Conservation (phyloP, 2,888 invertebrate species). For the Cephus spinipes region DNA sequence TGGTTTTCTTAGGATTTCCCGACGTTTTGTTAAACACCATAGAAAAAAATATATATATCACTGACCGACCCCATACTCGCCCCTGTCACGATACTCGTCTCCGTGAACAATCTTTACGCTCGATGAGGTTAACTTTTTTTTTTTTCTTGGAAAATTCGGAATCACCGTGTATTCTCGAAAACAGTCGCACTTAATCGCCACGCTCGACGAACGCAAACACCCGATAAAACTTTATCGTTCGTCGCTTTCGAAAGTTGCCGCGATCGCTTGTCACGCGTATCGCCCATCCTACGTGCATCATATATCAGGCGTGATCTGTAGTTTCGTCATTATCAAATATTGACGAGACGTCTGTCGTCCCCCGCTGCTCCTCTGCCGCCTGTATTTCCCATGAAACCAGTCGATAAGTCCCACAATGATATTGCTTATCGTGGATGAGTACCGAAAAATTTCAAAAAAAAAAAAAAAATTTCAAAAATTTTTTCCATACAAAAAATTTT, state of each 20-base stretch:
- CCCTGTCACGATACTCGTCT: background rate
- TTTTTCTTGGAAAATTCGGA: background rate
- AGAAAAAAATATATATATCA: background rate
- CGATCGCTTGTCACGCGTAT: background rate
- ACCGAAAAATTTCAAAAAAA: accelerated
- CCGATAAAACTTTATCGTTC: constrained; percentile 49
- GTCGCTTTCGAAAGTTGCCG: constrained; percentile 39
- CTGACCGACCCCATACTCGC: background rate
- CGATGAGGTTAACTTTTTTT: background rate
- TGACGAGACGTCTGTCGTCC: constrained; percentile 42
- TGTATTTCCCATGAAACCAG: background rate
- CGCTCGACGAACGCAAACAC: constrained; percentile 33
- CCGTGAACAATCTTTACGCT: background rate
- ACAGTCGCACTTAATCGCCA: background rate
- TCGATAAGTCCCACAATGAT: background rate
- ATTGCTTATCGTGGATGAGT: background rate
- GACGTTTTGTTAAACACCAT: background rate
- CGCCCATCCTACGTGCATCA: background rate
- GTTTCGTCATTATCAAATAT: constrained; percentile 37
- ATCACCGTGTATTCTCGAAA: constrained; percentile 9
- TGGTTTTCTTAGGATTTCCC: background rate
- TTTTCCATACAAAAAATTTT: no score
- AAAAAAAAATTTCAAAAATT: background rate
- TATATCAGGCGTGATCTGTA: constrained; percentile 16
- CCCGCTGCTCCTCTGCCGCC: background rate